A percentile compares a stretch with the other conserved stretches of the same genome.
Conservation (phyloP, 2,888 invertebrate species). For the Conchocele bisecta region DNA sequence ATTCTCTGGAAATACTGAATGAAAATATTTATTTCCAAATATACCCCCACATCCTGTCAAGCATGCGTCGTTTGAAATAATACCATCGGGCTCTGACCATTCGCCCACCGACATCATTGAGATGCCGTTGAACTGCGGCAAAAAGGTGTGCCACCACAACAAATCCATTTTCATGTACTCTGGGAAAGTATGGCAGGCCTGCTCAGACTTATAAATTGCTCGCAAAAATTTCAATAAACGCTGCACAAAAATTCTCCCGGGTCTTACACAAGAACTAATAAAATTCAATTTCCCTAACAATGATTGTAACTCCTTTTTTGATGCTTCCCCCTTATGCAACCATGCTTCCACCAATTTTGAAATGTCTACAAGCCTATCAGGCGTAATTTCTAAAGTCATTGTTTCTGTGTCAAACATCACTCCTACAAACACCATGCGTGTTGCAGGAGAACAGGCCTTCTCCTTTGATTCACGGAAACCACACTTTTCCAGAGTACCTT, state of each 20-base stretch:
- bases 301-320: slow-evolving; percentile 17
- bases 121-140: slow-evolving; percentile 28
- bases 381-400: background rate
- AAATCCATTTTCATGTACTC: slow-evolving; percentile 11
- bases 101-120: slow-evolving; percentile 23
- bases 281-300: slow-evolving; percentile 39
- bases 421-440: background rate
- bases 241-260: slow-evolving; percentile 12
- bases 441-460: background rate
- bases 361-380: background rate
- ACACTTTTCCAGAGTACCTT: background rate
- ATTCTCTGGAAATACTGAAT: background rate
- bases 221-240: slow-evolving; percentile 13
- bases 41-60: slow-evolving; percentile 26
- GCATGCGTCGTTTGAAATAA: slow-evolving; percentile 27
- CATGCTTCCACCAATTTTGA: background rate
- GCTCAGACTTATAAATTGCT: background rate
- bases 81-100: slow-evolving; percentile 28
- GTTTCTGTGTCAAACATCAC: background rate
- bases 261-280: slow-evolving; percentile 29
- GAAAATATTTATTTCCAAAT: slow-evolving; percentile 15
- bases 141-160: slow-evolving; percentile 32
- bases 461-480: background rate
- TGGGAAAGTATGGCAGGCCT: background rate
- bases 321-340: slow-evolving; percentile 8